These are phyloP conservation scores for Helicoverpa zea DNA, from an alignment of 1,140 invertebrate genomes.

Conservation along the genomic window DNA sequence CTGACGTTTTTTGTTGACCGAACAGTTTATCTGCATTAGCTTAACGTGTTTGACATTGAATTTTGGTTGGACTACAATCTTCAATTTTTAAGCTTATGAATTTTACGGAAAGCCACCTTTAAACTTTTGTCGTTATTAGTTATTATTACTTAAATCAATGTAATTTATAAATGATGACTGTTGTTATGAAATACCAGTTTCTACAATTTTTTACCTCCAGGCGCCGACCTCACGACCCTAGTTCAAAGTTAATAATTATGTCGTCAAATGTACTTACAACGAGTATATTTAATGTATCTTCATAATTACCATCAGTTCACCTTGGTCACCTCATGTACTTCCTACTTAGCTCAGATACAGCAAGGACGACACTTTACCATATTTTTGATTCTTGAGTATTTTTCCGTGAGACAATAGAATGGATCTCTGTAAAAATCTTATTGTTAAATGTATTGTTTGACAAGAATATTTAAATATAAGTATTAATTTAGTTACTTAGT, in stretches of 20 bases:
- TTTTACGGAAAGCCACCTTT: background rate
- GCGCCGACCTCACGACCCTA: constrained; percentile 16
- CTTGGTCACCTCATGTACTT: constrained; percentile 45
- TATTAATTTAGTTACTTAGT: constrained; percentile 8
- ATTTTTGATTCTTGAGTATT: constrained; percentile 46
- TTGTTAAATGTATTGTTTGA: constrained; percentile 27
- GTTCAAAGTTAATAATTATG: constrained; percentile 51
- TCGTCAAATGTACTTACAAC: constrained; percentile 35
- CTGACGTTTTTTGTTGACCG: background rate
- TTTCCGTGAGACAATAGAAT: constrained; percentile 46
- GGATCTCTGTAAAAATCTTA: constrained; percentile 18
- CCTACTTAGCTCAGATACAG: constrained; percentile 29
- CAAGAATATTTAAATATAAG: constrained; percentile 17
- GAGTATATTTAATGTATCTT: constrained; percentile 47
- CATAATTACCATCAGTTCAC: constrained; percentile 46
- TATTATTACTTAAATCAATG: background rate
- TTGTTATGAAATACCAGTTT: constrained; percentile 27
- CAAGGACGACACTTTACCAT: constrained; percentile 31
- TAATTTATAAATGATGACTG: background rate
- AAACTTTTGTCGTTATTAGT: background rate
- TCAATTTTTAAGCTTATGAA: background rate
- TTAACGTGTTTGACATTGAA: background rate
- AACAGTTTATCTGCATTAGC: constrained; percentile 1
- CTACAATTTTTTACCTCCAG: constrained; percentile 27
- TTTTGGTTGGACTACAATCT: background rate